phyloP scores from a whole-genome alignment of 2,113 vertebrate genomes.

The Caloenas nicobarica region DNA sequence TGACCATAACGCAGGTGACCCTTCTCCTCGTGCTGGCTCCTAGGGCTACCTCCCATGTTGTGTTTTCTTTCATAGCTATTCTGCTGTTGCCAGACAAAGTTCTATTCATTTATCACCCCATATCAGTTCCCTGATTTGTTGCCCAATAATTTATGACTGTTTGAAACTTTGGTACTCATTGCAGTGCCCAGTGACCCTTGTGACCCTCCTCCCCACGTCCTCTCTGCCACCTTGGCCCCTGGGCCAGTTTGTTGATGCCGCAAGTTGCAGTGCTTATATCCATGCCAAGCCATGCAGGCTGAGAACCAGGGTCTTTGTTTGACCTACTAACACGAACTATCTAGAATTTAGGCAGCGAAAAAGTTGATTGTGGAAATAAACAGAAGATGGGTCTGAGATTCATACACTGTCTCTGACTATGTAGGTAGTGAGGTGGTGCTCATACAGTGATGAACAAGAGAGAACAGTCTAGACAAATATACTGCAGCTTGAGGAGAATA shows the following conservation, averaged over 20 bases:
- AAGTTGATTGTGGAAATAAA: neutral
- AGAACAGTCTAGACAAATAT: neutral
- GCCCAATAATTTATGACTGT: constrained; percentile 29
- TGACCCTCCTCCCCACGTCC: neutral
- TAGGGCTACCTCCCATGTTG: neutral
- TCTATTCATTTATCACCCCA: neutral
- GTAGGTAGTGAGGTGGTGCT: neutral
- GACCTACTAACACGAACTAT: neutral
- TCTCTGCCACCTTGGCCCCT: neutral
- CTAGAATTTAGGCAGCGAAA: neutral
- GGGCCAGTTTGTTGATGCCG: neutral
- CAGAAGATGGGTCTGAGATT: neutral
- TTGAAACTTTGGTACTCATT: constrained; percentile 34
- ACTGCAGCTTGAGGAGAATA: neutral
- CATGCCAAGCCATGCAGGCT: neutral
- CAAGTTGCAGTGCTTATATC: neutral
- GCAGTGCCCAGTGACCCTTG: constrained; percentile 2
- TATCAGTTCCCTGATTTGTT: constrained; percentile 26
- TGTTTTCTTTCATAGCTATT: constrained; percentile 26
- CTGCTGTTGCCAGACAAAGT: constrained; percentile 6
- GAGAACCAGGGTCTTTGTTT: neutral
- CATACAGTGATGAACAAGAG: neutral
- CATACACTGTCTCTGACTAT: accelerated
- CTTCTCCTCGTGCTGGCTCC: neutral
- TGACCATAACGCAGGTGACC: neutral